Base-by-base conservation (phyloP, 2,888 invertebrate species). In the Polymixis flavicincta region DNA sequence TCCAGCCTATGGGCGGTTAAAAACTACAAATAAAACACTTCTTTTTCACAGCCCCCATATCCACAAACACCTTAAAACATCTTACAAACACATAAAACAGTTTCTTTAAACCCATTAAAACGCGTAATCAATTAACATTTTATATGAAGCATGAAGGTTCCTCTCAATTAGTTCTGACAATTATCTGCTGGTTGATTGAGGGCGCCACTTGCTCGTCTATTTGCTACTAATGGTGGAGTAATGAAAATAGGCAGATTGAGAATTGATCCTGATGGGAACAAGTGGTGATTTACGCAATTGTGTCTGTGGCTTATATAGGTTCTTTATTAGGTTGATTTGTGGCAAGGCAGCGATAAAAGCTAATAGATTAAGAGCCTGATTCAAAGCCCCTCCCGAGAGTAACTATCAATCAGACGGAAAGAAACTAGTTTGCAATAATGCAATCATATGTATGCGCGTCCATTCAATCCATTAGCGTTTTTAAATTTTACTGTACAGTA, bases 121-220 rank as follows among this genome's bases (percentile, higher is more conserved):
- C 48, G 11, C 13, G 55, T 67, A n/a, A 64, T 75, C 48, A 68
- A 74, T 83, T n/a, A 72, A 60, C 72, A 57, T 80, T 83, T 76
- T 65, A 76, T 25, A 71, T 70, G 25, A 79, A 78, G 64, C 75
- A 65, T 73, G 80, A 76, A 76, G 63, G 61, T 17, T 28, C 50
- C 71, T 68, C 74, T 77, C 84, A 84, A 89, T 89, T 86, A 83
- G 75, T 84, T 77, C 57, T 67, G 76, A 77, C 76, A 76, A 80
- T 85, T 76, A 86, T 74, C 63, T 63, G 59, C 63, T 19, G 19
- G 28, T 22, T 74, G 80, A 83, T 76, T 54, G 70, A 85, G 64
- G 60, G 76, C 74, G 65, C 66, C 66, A 72, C 82, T 72, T 57
- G 61, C 67, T 52, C 57, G 37, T 82, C 37, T 48, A 72, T 81